phyloP scores from a whole-genome alignment of 2,113 vertebrate species.

The Aythya baeri region DNA sequence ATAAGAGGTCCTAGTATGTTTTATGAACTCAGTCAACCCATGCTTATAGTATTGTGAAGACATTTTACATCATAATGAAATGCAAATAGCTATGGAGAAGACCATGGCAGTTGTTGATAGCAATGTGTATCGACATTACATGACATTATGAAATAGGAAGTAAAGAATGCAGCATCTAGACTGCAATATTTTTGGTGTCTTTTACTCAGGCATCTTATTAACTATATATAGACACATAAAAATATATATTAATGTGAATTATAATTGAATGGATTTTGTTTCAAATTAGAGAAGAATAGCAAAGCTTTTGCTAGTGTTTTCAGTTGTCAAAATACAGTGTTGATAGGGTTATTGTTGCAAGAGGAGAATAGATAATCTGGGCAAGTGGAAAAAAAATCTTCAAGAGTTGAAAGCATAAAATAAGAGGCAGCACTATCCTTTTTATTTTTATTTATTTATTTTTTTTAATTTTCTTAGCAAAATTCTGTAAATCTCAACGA shows the following conservation, averaged over 20 bases:
- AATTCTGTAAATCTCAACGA: background rate
- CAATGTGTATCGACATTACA: accelerated
- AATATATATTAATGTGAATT: background rate
- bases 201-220: background rate
- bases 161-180: background rate
- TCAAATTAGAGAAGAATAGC: background rate
- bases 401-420: background rate
- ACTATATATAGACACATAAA: background rate
- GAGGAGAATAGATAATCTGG: background rate
- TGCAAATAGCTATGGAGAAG: background rate
- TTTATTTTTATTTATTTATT: background rate
- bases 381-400: background rate
- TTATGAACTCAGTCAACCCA: background rate
- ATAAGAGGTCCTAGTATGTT: background rate
- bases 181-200: background rate
- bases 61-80: background rate
- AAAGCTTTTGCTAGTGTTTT: background rate
- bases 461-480: background rate
- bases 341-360: background rate
- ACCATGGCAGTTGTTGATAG: background rate
- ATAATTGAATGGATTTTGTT: background rate
- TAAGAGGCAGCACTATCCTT: background rate
- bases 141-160: background rate
- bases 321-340: background rate
- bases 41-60: background rate